Evolutionary conservation across 2,797 vertebrate species (phyloP).

Genomic region (Aeoliscus strigatus): DNA sequence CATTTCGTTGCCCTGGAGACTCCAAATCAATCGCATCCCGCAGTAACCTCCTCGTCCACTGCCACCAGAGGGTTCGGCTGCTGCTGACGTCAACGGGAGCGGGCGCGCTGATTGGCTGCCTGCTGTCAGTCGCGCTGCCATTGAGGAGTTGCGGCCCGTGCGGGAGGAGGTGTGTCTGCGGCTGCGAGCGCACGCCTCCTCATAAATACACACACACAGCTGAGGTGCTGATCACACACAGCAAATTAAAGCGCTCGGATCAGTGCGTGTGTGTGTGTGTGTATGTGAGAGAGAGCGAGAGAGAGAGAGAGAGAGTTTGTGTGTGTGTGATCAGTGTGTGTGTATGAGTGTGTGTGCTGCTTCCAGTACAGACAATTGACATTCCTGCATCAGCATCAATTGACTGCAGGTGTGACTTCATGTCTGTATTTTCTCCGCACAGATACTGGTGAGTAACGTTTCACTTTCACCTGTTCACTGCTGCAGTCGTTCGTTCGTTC

Average conservation of each 20-base stretch:
- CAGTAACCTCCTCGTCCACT: slow-evolving; percentile 35
- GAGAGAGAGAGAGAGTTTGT: neutral
- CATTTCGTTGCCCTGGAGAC: slow-evolving; percentile 64
- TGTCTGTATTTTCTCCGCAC: slow-evolving; percentile 69
- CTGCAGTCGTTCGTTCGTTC: neutral
- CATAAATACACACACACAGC: slow-evolving; percentile 53
- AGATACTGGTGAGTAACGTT: slow-evolving; percentile 67
- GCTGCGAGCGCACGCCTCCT: slow-evolving; percentile 56
- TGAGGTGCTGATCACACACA: slow-evolving; percentile 28
- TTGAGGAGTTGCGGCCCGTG: slow-evolving; percentile 60
- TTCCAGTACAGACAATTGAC: too few relatives aligned
- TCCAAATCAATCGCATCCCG: slow-evolving; percentile 62
- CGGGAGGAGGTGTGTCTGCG: slow-evolving; percentile 51
- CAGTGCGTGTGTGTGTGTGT: too few relatives aligned
- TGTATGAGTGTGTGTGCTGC: neutral
- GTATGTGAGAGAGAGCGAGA: neutral
- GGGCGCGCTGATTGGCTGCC: slow-evolving; percentile 60
- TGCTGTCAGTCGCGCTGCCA: slow-evolving; percentile 48
- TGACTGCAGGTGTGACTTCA: slow-evolving; percentile 72
- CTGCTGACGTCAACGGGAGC: slow-evolving; percentile 59
- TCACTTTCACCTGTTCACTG: slow-evolving; percentile 2
- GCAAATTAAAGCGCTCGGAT: slow-evolving; percentile 8
- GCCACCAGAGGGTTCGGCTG: slow-evolving; percentile 38
- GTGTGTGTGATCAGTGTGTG: too few relatives aligned
- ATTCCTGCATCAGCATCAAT: slow-evolving; percentile 35